Evolutionary conservation across 2,888 invertebrate genomes (phyloP), one percentile per base, ranked within the genome.

Genomic region (Acheta domesticus): DNA sequence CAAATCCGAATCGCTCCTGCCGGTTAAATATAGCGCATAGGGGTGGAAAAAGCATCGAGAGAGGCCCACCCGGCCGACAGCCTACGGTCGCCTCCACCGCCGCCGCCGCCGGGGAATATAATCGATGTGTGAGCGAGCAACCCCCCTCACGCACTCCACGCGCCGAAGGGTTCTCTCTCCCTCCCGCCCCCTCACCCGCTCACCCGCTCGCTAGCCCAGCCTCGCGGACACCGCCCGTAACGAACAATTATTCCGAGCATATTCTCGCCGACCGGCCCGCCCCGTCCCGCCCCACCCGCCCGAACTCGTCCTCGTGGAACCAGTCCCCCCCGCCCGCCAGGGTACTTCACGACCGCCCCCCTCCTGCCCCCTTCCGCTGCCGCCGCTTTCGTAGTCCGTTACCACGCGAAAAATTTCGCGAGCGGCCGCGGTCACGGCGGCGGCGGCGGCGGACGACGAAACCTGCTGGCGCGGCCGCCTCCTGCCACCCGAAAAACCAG

Each of bases 1-100:
- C 62, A 62, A 62, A 62, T 62, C 62, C 62, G 62, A 62, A 62
- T 62, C 62, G 16, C 62, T 62, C 62, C n/a, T n/a, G 62, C 14
- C 62, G 62, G 62, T 62, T 62, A 62, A 62, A 62, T 62, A 62
- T 62, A 62, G 62, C 62, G 62, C 62, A n/a, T 19, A 62, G 62
- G 62, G 62, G 62, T 62, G 62, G 62, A 62, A 62, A 62, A 62
- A 62, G 62, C 62, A n/a, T n/a, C 8, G 8, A n/a, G 62, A n/a
- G 62, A 14, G 62, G 62, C 8, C 36, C 36, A 8, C 8, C 36
- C 36, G 36, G 62, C n/a, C 62, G 11, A n/a, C 62, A 5, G 14
- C 62, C 62, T 62, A 14, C n/a, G 62, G n/a, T 62, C 62, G 14
- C 62, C 62, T n/a, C 62, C n/a, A 14, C 62, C n/a, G 62, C 62